These are phyloP conservation scores for Distichodus sexfasciatus DNA, from an alignment of 2,797 vertebrate genomes.

Conservation along the genomic window DNA sequence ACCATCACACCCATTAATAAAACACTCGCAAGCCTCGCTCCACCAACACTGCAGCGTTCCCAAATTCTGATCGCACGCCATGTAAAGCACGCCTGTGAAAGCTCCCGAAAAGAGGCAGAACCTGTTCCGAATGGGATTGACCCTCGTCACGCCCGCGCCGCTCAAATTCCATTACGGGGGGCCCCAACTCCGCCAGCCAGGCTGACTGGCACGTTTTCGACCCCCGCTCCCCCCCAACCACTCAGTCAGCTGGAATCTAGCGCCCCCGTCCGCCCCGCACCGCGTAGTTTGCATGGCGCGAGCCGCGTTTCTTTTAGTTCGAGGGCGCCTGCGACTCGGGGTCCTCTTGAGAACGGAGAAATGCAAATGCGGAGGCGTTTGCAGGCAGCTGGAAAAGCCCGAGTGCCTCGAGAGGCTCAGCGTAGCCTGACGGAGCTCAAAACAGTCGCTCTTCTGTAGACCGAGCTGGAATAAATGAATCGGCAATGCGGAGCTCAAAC, in stretches of 20 bases:
- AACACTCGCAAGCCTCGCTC: background rate
- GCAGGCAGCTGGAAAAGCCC: no score
- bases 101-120: background rate
- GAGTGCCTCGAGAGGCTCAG: background rate
- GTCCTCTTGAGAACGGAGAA: slow-evolving; percentile 8
- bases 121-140: slow-evolving; percentile 23
- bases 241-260: slow-evolving; percentile 40
- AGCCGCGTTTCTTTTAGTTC: background rate
- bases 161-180: slow-evolving; percentile 20
- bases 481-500: background rate
- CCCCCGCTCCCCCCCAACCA: slow-evolving; percentile 28
- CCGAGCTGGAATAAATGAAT: background rate
- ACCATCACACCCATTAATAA: background rate
- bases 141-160: slow-evolving; percentile 13
- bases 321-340: background rate
- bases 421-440: background rate
- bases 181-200: slow-evolving; percentile 32
- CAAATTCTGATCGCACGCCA: background rate
- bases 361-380: background rate
- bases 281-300: slow-evolving; percentile 27
- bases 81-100: background rate
- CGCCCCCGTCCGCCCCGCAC: slow-evolving; percentile 30
- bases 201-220: slow-evolving; percentile 35
- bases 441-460: background rate
- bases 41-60: background rate